phyloP scores from a whole-genome alignment of 2,797 vertebrate genomes.

The Rhinatrema bivittatum region DNA sequence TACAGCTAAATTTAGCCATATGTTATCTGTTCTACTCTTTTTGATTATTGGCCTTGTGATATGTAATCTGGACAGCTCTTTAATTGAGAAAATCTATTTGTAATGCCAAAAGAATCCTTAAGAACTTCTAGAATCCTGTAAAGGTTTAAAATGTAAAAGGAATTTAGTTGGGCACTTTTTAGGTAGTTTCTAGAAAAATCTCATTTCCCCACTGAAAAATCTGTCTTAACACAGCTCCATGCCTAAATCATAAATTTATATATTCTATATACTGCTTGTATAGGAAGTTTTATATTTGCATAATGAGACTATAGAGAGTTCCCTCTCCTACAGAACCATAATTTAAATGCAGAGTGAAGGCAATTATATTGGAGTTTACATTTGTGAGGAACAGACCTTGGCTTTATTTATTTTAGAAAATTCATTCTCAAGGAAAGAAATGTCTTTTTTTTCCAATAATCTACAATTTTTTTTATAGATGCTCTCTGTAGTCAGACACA shows the following conservation, averaged over 20 bases:
- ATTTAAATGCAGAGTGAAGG: conserved; percentile 14
- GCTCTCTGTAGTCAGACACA: fast-evolving
- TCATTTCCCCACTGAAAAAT: conserved; percentile 37
- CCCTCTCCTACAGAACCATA: conserved; percentile 8
- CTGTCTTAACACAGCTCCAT: conserved; percentile 33
- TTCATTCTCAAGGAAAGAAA: conserved; percentile 1
- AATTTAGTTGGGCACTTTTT: conserved; percentile 13
- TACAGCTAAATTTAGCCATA: no score
- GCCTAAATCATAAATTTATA: conserved; percentile 17
- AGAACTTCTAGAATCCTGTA: conserved; percentile 2
- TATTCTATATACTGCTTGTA: conserved; percentile 15
- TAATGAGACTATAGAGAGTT: conserved; percentile 31
- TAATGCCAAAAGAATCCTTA: no score
- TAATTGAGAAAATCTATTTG: no score
- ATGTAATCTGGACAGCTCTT: no score
- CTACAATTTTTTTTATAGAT: not conserved
- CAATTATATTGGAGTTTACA: conserved; percentile 27
- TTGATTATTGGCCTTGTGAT: no score
- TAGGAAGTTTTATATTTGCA: conserved; percentile 30
- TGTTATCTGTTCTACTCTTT: no score
- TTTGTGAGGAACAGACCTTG: conserved; percentile 16
- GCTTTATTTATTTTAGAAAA: conserved; percentile 13
- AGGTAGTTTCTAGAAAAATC: conserved; percentile 13
- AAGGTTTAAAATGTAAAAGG: no score
- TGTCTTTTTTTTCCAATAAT: not conserved